Evolutionary conservation across 2,113 vertebrate genomes (phyloP).

Genomic region (Grus americana): DNA sequence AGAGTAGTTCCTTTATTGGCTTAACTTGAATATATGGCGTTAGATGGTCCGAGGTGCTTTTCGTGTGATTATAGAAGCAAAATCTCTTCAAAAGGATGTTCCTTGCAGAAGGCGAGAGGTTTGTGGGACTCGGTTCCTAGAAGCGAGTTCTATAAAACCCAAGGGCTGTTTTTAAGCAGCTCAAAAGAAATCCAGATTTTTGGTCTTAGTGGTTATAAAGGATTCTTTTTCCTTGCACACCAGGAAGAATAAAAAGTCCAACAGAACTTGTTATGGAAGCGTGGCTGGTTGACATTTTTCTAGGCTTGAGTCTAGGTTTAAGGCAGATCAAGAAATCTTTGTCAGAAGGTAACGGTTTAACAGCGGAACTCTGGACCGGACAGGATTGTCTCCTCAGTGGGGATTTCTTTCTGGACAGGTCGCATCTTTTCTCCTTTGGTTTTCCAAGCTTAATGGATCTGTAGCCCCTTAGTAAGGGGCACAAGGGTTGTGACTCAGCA

Average conservation of each 20-base stretch:
- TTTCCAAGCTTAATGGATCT: neutral
- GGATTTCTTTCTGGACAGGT: neutral
- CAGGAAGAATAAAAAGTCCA: neutral
- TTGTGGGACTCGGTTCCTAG: neutral
- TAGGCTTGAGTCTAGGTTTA: neutral
- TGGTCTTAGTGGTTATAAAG: neutral
- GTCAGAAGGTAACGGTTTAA: neutral
- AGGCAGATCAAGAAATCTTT: neutral
- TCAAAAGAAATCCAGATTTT: neutral
- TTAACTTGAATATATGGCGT: neutral
- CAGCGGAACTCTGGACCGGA: neutral
- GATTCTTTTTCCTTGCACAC: neutral
- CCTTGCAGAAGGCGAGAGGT: neutral
- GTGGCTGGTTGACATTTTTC: rapidly evolving
- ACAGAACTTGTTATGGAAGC: neutral
- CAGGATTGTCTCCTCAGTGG: neutral
- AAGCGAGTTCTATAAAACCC: neutral
- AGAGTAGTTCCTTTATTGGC: neutral
- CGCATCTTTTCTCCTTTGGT: neutral
- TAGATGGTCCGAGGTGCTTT: neutral
- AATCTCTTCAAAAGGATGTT: neutral
- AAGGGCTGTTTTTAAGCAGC: neutral
- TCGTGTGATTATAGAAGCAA: neutral
- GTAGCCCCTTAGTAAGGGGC: neutral
- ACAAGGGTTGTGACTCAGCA: neutral